A percentile compares a stretch with the other conserved stretches of the same genome.
phyloP scores from a whole-genome alignment of 2,888 invertebrate genomes.

The Byasa hedistus region DNA sequence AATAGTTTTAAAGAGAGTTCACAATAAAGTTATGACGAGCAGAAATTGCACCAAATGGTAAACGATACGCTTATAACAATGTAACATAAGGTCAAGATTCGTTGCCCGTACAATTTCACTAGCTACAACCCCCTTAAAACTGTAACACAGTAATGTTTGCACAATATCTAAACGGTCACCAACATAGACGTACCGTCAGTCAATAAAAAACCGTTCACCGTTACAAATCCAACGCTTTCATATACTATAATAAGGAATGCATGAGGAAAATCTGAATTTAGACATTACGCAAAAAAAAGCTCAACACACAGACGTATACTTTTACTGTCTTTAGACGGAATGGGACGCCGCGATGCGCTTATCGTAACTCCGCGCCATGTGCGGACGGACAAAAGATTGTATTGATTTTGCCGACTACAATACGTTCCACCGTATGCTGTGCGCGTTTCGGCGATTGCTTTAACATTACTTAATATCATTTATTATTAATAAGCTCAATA shows the following conservation, averaged over 20 bases:
- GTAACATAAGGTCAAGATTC: too few relatives aligned
- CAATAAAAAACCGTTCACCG: conserved; percentile 2
- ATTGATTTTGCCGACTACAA: conserved; percentile 67
- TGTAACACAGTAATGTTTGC: too few relatives aligned
- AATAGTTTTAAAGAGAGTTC: too few relatives aligned
- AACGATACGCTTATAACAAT: too few relatives aligned
- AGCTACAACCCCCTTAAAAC: too few relatives aligned
- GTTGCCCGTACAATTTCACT: too few relatives aligned
- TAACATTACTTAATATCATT: too few relatives aligned
- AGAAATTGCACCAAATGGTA: too few relatives aligned
- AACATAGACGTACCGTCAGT: too few relatives aligned
- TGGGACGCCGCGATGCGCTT: conserved; percentile 56
- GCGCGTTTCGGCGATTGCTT: conserved; percentile 11
- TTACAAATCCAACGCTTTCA: conserved; percentile 15
- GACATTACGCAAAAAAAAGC: conserved; percentile 49
- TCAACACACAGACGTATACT: conserved; percentile 57
- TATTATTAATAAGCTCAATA: too few relatives aligned
- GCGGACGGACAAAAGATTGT: conserved; percentile 69
- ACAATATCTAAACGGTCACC: too few relatives aligned
- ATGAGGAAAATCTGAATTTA: conserved; percentile 44
- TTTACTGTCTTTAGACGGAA: conserved; percentile 58
- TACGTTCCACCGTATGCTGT: conserved; percentile 44
- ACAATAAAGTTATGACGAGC: too few relatives aligned
- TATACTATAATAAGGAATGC: conserved; percentile 25
- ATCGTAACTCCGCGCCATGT: conserved; percentile 59